Evolutionary conservation across 2,888 invertebrate species (phyloP).

Genomic region (Coremacera marginata): DNA sequence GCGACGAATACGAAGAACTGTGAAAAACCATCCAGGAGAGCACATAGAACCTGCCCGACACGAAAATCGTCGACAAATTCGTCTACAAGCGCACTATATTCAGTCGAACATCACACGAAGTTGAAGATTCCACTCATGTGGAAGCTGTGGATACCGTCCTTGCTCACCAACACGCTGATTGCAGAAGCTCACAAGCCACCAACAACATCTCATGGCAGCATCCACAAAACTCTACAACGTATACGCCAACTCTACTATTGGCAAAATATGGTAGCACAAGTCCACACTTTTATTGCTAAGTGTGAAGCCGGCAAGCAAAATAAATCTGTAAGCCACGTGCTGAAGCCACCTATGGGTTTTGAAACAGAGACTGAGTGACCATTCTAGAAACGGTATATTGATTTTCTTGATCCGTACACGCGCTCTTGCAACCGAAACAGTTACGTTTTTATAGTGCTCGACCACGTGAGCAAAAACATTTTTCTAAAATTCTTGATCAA

Average conservation of each 20-base stretch:
- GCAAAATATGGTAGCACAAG: constrained; percentile 21
- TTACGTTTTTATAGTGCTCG: constrained; percentile 24
- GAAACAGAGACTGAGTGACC: constrained; percentile 17
- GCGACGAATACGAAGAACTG: constrained; percentile 15
- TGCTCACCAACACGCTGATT: background rate
- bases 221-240: constrained; percentile 20
- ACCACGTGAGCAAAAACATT: constrained; percentile 31
- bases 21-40: constrained; percentile 15
- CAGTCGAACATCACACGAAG: background rate
- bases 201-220: constrained; percentile 5
- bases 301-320: constrained; percentile 7
- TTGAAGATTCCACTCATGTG: constrained; percentile 15
- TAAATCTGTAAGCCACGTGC: background rate
- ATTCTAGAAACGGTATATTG: constrained; percentile 31
- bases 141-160: constrained; percentile 27
- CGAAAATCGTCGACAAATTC: constrained; percentile 10
- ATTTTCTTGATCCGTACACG: constrained; percentile 38
- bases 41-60: constrained; percentile 22
- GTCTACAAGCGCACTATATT: constrained; percentile 13
- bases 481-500: constrained; percentile 32
- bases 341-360: constrained; percentile 16
- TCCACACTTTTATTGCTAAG: background rate
- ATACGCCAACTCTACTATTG: constrained; percentile 8
- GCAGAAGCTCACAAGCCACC: constrained; percentile 17
- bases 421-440: constrained; percentile 30